Base-by-base conservation (phyloP, 2,113 vertebrate species). In the Sebastes schlegelii region DNA sequence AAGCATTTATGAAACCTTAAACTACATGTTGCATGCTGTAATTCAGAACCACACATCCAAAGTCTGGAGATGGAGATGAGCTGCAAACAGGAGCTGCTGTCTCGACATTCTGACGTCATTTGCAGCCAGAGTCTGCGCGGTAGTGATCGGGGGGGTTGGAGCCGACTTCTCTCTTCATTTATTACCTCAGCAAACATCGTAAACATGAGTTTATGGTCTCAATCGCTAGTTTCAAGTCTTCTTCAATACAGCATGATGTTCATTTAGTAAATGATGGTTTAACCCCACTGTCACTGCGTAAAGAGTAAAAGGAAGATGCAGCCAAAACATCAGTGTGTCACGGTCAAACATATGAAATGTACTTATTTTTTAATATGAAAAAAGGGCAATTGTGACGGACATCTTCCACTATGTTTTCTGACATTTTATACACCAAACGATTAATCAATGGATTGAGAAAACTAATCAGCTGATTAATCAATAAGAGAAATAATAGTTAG, bases 321-420 rank as follows among this genome's bases (percentile, higher is more conserved):
- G 51, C 21, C 51, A 76, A 75, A 86, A 77, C 70, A 75, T 65
- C 62, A 67, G 57, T 12, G 54, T 12, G 9, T 51, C 45, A 6
- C 3, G 4, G 54, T 6, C 6, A 9, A 34, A 51, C 51, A 66
- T 19, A 42, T 46, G 9, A 4, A 2, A 13, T 42, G 6, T 43
- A 43, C 5, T 34, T 3, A n/a, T 6, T 14, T 26, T n/a, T 64
- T 43, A 5, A 69, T 52, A 68, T 10, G 14, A 49, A 68, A n/a
- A n/a, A n/a, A n/a, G 34, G 34, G 34, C 4, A 34, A 34, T 34
- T 11, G 19, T n/a, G 42, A 65, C 12, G 19, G 19, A 19, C 1
- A 26, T 12, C 13, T 60, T 61, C 16, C 58, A 6, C 58, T 34
- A 13, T 34, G 34, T 61, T 34, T 61, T 40, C 60, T 60, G 57